Conservation (phyloP, 1,140 invertebrate species). For the Heliconius nattereri region DNA sequence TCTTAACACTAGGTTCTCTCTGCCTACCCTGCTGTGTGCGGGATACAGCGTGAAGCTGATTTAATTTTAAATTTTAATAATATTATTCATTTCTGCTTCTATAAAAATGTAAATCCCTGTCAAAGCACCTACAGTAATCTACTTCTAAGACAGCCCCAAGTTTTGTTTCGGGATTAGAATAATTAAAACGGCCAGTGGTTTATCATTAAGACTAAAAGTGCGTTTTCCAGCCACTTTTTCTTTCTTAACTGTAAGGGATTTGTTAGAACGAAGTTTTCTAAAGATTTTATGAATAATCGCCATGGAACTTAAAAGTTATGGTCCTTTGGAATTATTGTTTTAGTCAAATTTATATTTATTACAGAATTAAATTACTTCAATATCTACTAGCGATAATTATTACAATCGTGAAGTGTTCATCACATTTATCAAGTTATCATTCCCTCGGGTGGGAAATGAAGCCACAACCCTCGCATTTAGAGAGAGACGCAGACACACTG, state of each 20-base stretch:
- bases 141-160: slow-evolving; percentile 34
- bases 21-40: too few relatives aligned
- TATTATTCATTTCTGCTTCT: background rate
- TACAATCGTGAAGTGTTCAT: too few relatives aligned
- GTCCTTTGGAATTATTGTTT: background rate
- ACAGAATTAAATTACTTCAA: background rate
- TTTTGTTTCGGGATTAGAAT: slow-evolving; percentile 61
- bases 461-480: too few relatives aligned
- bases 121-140: background rate
- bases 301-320: background rate
- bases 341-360: background rate
- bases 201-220: slow-evolving; percentile 48
- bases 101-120: background rate
- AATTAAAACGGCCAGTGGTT: slow-evolving; percentile 64
- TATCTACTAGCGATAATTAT: background rate
- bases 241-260: slow-evolving; percentile 16
- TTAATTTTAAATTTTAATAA: background rate
- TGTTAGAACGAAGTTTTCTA: slow-evolving; percentile 6
- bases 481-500: too few relatives aligned
- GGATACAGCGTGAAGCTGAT: too few relatives aligned
- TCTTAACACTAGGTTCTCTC: too few relatives aligned
- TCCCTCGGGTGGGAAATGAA: too few relatives aligned
- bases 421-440: too few relatives aligned
- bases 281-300: slow-evolving; percentile 18
- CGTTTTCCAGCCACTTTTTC: slow-evolving; percentile 28